Evolutionary conservation across 92 coral and sea anemone genomes (phyloP).

Genomic region (Meandrina meandrites): DNA sequence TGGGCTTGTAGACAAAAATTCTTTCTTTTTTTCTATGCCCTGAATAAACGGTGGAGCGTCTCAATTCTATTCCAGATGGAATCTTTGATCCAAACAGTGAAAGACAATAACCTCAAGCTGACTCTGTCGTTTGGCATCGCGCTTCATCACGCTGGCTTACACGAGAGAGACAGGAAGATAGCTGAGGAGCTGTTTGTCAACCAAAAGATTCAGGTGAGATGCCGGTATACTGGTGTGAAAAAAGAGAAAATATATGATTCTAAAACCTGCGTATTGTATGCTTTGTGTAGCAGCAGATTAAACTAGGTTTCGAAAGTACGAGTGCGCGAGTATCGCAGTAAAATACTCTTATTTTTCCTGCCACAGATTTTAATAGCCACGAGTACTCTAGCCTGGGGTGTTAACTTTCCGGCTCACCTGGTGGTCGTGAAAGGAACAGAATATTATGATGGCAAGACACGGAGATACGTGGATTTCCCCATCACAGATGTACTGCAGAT

Average conservation of each 20-base stretch:
- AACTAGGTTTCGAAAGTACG: too few species aligned
- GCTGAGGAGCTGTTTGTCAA: constrained; percentile 97
- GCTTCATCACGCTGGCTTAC: constrained; percentile 98
- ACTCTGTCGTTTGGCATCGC: constrained; percentile 95
- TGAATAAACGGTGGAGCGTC: neutral
- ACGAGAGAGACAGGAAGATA: constrained; percentile 91
- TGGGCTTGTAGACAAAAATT: too few species aligned
- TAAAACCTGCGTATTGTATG: too few species aligned
- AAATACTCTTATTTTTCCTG: neutral
- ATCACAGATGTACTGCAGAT: constrained; percentile 98
- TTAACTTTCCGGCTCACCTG: constrained; percentile 96
- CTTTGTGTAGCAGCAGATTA: too few species aligned
- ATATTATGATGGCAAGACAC: constrained; percentile 92
- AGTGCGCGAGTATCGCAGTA: too few species aligned
- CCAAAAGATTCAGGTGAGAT: constrained; percentile 90
- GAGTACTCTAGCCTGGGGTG: constrained; percentile 99
- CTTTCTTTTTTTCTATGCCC: neutral
- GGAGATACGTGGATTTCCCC: constrained; percentile 96
- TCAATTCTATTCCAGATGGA: constrained; percentile 64
- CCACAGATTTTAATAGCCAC: constrained; percentile 90
- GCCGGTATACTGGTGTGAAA: neutral
- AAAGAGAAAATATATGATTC: neutral
- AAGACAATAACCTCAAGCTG: constrained; percentile 86
- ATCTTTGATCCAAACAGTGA: constrained; percentile 69
- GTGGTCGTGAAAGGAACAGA: constrained; percentile 98